phyloP scores from a whole-genome alignment of 2,797 vertebrate species.

The Pteropus rufus region DNA sequence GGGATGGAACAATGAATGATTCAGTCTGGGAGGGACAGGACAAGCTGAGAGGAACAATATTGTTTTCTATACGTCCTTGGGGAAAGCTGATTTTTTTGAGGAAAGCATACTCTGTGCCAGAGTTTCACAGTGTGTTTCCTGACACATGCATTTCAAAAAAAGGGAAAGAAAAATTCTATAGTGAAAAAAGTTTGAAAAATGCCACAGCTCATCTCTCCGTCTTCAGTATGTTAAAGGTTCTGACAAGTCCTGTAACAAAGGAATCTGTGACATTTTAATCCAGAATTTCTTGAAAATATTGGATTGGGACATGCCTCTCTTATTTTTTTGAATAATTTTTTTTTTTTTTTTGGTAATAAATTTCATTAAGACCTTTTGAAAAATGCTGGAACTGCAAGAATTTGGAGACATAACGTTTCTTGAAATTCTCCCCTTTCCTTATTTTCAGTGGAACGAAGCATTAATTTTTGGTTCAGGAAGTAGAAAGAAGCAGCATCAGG shows the following conservation, averaged over 20 bases:
- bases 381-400: neutral
- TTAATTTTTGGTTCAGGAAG: neutral
- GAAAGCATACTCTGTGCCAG: neutral
- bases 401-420: neutral
- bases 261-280: neutral
- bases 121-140: neutral
- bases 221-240: neutral
- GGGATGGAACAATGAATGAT: neutral
- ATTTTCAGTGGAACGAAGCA: neutral
- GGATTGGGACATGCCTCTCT: neutral
- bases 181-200: neutral
- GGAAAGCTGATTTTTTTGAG: neutral
- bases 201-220: neutral
- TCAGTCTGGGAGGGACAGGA: neutral
- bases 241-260: neutral
- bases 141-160: neutral
- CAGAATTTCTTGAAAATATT: neutral
- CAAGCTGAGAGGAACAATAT: too few species aligned
- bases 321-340: neutral
- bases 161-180: neutral
- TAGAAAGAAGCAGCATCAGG: neutral
- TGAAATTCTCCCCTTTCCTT: neutral
- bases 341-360: neutral
- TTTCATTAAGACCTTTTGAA: neutral
- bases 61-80: neutral